Conservation (phyloP, 1,140 invertebrate species). For the Formica exsecta region DNA sequence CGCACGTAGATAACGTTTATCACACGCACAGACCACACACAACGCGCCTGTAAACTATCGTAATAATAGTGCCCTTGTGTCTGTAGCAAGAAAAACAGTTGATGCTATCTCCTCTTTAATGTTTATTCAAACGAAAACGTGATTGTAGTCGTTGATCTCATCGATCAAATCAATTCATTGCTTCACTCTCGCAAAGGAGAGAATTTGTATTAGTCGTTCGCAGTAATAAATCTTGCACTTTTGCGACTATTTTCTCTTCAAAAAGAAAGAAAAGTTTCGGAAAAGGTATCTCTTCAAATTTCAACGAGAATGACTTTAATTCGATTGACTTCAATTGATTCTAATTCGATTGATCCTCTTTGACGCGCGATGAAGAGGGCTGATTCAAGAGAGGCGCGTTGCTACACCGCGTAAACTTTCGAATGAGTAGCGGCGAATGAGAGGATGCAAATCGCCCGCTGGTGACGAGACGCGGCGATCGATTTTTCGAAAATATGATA, state of each 20-base stretch:
- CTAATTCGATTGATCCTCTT: background rate
- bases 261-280: background rate
- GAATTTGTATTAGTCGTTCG: too few species aligned
- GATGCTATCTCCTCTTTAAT: constrained; percentile 31
- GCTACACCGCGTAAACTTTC: constrained; percentile 16
- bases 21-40: constrained; percentile 56
- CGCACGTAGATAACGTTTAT: constrained; percentile 59
- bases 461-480: background rate
- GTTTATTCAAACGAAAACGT: constrained; percentile 27
- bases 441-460: background rate
- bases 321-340: background rate
- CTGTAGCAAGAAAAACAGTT: background rate
- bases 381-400: background rate
- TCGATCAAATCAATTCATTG: constrained; percentile 20
- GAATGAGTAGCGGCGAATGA: background rate
- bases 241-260: background rate
- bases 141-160: constrained; percentile 16
- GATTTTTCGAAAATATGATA: background rate
- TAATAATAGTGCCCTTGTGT: constrained; percentile 61
- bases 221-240: background rate
- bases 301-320: background rate
- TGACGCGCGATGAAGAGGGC: background rate
- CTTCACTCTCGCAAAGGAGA: background rate
- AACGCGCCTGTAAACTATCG: constrained; percentile 53
- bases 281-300: background rate